Conservation (phyloP, 1,140 invertebrate genomes). For the Orius insidiosus region DNA sequence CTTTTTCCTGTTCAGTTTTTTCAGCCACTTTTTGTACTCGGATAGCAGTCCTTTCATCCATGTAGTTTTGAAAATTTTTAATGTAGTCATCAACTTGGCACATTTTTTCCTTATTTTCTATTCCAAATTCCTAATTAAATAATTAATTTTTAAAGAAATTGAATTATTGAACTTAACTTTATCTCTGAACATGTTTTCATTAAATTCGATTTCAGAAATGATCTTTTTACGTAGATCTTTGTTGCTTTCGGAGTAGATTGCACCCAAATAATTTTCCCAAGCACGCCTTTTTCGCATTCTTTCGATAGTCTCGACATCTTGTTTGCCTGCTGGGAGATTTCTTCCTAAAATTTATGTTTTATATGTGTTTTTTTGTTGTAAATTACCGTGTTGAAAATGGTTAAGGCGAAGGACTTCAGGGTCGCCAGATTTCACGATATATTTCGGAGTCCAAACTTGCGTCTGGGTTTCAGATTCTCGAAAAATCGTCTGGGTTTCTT, state of each 20-base stretch:
- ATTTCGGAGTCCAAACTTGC: constrained; percentile 3
- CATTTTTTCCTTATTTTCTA: no score
- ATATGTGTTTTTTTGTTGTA: no score
- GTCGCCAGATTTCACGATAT: background rate
- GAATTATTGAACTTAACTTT: no score
- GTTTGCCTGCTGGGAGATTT: constrained; percentile 2
- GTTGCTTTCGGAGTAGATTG: background rate
- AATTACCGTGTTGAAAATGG: no score
- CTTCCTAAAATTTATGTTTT: background rate
- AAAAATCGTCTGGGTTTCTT: background rate
- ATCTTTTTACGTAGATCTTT: background rate
- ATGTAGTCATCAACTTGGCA: no score
- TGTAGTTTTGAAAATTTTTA: no score
- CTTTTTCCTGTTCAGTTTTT: no score
- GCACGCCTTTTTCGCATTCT: constrained; percentile 5
- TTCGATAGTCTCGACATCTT: constrained; percentile 3
- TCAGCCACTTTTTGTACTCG: no score
- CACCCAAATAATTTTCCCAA: background rate
- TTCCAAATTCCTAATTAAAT: no score
- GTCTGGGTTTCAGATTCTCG: constrained; percentile 5
- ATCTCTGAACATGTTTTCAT: background rate
- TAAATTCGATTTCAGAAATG: constrained; percentile 1
- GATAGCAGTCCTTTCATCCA: no score
- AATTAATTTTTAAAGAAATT: no score
- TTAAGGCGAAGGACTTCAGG: background rate